Percentiles rank a stretch among this genome's conserved stretches.
phyloP scores from a whole-genome alignment of 2,888 invertebrate genomes.

The Drosophila dives region DNA sequence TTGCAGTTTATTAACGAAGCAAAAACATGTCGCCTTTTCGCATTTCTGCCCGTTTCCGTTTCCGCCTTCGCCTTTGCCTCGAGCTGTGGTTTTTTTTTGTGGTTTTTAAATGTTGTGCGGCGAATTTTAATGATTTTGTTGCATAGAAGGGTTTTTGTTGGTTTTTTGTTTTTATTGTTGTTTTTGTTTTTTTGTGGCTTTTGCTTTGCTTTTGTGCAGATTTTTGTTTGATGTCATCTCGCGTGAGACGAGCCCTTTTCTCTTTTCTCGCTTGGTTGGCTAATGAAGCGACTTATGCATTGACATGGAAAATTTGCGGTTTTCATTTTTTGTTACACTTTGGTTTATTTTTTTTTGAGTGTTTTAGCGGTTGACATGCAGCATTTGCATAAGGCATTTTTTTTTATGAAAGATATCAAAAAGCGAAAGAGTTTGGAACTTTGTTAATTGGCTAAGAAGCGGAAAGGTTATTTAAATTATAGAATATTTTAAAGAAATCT shows the following conservation, averaged over 20 bases:
- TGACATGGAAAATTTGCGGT: conserved; percentile 80
- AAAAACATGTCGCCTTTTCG: conserved; percentile 69
- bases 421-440: conserved; percentile 35
- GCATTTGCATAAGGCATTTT: conserved; percentile 67
- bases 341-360: conserved; percentile 21
- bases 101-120: conserved; percentile 26
- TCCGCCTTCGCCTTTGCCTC: conserved; percentile 20
- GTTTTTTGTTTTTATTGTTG: background rate
- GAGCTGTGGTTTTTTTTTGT: conserved; percentile 24
- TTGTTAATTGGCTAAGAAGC: conserved; percentile 61
- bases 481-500: background rate
- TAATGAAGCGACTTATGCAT: conserved; percentile 80
- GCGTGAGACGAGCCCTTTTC: conserved; percentile 38
- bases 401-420: conserved; percentile 14
- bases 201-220: conserved; percentile 26
- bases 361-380: conserved; percentile 61
- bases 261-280: conserved; percentile 39
- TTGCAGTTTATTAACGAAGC: conserved; percentile 77
- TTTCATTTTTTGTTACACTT: conserved; percentile 22
- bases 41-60: conserved; percentile 32
- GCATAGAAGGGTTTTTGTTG: conserved; percentile 23
- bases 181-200: conserved; percentile 9
- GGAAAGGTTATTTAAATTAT: background rate
- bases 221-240: conserved; percentile 63
- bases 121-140: conserved; percentile 72